Conservation (phyloP, 2,888 invertebrate genomes). For the Hydroisotoma schaefferi region DNA sequence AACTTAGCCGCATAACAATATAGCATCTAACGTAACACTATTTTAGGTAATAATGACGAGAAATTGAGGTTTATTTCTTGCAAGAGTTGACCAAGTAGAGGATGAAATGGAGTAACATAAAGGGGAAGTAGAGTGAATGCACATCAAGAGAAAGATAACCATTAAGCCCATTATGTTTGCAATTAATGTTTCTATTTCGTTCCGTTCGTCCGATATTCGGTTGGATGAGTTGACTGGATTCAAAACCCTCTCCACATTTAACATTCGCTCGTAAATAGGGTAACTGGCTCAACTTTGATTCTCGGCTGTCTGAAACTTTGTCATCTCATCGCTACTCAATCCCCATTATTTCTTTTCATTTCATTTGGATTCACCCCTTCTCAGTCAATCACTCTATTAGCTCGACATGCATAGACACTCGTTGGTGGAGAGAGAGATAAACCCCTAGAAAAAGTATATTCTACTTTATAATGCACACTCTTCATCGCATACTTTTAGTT, state of each 20-base stretch:
- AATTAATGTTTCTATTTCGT: conserved; percentile 43
- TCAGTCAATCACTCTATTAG: conserved; percentile 11
- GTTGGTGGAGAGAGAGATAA: no score
- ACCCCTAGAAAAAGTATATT: no score
- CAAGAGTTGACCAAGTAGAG: conserved; percentile 9
- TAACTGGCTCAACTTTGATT: conserved; percentile 15
- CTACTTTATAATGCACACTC: no score
- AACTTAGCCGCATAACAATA: no score
- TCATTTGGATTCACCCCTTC: conserved; percentile 12
- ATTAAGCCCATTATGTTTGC: conserved; percentile 46
- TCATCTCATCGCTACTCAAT: conserved; percentile 10
- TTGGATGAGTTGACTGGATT: conserved; percentile 11
- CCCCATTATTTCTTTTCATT: conserved; percentile 9
- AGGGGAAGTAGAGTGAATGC: conserved; percentile 26
- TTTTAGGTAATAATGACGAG: no score
- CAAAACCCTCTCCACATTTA: conserved; percentile 1
- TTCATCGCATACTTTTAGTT: no score
- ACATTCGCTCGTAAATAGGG: no score
- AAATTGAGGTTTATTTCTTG: conserved; percentile 7
- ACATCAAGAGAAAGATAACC: conserved; percentile 35
- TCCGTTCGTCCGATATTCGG: conserved; percentile 28
- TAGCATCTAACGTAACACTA: no score
- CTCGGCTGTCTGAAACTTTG: conserved; percentile 15
- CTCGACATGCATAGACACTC: no score
- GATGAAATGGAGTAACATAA: conserved; percentile 6